Percentiles rank a stretch among this genome's conserved stretches.
These are phyloP conservation scores for Murina feae DNA, from an alignment of 2,113 vertebrate genomes.

Conservation along the genomic window DNA sequence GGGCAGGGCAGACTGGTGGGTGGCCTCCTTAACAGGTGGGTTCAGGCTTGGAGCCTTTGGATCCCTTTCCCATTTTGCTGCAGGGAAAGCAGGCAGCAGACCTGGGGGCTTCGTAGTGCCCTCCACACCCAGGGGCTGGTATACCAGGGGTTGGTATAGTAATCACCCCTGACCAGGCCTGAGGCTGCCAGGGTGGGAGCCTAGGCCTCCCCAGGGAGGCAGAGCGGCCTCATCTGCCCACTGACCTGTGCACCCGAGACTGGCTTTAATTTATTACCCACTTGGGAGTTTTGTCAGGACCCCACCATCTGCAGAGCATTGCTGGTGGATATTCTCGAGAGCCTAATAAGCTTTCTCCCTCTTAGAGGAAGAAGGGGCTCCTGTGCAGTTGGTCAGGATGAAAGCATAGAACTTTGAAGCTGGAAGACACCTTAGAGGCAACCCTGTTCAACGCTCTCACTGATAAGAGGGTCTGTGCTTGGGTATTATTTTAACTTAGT, in stretches of 20 bases:
- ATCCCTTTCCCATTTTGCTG: not conserved
- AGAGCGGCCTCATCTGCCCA: not conserved
- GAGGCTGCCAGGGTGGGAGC: not conserved
- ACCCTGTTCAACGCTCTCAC: not conserved
- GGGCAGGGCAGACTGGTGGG: not conserved
- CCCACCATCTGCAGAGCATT: not conserved
- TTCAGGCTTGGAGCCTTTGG: not conserved
- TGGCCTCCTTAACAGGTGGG: not conserved
- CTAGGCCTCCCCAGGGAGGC: not conserved
- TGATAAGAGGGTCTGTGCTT: not conserved
- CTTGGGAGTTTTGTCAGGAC: not conserved
- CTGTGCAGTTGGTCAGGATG: not conserved
- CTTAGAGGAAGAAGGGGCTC: not conserved
- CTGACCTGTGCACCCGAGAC: not conserved
- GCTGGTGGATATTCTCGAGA: not conserved
- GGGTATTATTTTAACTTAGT: not conserved
- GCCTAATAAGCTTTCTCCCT: rapidly evolving
- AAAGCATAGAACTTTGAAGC: not conserved
- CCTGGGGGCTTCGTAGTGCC: not conserved
- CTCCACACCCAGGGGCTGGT: rapidly evolving
- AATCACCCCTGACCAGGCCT: not conserved
- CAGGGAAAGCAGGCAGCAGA: not conserved
- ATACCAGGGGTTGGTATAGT: rapidly evolving
- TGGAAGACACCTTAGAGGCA: not conserved
- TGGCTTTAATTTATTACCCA: not conserved